A percentile compares a stretch with the other conserved stretches of the same genome.
Evolutionary conservation across 2,113 vertebrate genomes (phyloP).

Genomic region (Halcyon malimbica): DNA sequence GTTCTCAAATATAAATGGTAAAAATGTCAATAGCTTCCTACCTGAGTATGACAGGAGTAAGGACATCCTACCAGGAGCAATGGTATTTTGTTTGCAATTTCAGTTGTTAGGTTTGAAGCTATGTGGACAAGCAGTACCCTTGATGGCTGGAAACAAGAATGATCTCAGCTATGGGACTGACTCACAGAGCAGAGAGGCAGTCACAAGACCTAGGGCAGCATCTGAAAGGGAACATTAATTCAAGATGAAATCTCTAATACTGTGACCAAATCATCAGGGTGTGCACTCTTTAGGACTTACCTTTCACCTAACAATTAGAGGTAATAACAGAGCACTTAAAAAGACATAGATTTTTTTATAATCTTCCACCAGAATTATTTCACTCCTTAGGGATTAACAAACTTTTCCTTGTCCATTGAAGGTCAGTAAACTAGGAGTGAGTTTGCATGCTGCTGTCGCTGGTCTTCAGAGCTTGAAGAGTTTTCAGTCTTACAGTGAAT

Average conservation of each 20-base stretch:
- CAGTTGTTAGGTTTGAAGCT: not conserved
- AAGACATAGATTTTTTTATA: not conserved
- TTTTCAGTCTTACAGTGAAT: not conserved
- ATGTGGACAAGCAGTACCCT: not conserved
- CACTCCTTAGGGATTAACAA: not conserved
- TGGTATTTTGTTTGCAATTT: not conserved
- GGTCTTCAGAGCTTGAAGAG: not conserved
- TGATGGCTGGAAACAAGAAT: not conserved
- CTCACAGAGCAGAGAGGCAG: not conserved
- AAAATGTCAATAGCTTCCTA: not conserved
- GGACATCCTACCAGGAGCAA: not conserved
- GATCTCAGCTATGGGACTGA: not conserved
- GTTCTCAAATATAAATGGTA: not conserved
- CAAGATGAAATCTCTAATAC: conserved; percentile 5
- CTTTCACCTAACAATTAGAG: conserved; percentile 8
- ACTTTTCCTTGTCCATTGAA: not conserved
- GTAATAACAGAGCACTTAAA: conserved; percentile 3
- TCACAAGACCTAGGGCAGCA: not conserved
- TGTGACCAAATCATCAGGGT: not conserved
- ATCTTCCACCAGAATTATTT: not conserved
- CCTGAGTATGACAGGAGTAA: not conserved
- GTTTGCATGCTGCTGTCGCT: accelerated
- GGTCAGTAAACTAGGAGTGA: not conserved
- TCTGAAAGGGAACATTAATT: not conserved
- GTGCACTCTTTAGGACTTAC: not conserved